These are phyloP conservation scores for Morphnarchus princeps DNA, from an alignment of 2,113 vertebrate genomes.

Conservation along the genomic window DNA sequence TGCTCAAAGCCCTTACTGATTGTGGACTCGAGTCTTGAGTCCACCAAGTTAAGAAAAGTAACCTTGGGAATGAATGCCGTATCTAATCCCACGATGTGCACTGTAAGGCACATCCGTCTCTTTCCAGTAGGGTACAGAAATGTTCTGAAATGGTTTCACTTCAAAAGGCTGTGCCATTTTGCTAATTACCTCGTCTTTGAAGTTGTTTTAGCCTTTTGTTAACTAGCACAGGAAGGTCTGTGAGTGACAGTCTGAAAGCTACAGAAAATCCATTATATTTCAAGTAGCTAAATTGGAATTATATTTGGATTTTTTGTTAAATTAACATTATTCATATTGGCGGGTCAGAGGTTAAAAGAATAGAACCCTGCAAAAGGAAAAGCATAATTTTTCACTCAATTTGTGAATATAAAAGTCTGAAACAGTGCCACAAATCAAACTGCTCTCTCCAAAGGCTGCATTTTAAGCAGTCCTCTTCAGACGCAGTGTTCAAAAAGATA, in stretches of 20 bases:
- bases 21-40: neutral
- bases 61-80: neutral
- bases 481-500: neutral
- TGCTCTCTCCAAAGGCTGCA: neutral
- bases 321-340: neutral
- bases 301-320: neutral
- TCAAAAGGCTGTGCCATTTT: neutral
- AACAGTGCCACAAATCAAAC: neutral
- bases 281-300: neutral
- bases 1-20: neutral
- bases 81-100: neutral
- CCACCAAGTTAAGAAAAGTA: neutral
- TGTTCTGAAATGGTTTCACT: neutral
- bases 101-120: neutral
- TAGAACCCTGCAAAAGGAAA: neutral
- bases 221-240: neutral
- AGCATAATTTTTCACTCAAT: neutral
- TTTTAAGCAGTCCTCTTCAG: neutral
- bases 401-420: neutral
- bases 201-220: neutral
- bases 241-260: neutral
- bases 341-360: neutral
- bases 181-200: neutral
- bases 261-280: neutral
- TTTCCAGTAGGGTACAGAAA: neutral